Conservation (phyloP, 2,797 vertebrate species). For the Meriones psammophilus region DNA sequence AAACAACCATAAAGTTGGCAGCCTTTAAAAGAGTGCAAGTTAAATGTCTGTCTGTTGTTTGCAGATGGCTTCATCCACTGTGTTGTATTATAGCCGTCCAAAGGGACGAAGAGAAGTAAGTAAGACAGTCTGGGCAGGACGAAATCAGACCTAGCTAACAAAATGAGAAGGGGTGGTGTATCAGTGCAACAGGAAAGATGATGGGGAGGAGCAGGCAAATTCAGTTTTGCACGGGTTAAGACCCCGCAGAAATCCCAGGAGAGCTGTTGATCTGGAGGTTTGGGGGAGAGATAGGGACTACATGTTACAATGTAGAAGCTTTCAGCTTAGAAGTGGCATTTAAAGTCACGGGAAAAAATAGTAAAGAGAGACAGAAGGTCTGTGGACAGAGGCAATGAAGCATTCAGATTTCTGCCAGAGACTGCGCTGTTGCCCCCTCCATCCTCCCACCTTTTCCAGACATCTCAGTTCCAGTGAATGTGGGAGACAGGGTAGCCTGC, state of each 20-base stretch:
- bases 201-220: neutral
- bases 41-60: neutral
- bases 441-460: neutral
- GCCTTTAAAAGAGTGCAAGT: neutral
- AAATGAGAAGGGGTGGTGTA: neutral
- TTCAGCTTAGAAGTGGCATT: neutral
- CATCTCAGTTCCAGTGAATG: neutral
- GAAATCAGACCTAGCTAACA: neutral
- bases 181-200: neutral
- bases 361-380: neutral
- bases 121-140: neutral
- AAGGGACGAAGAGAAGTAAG: neutral
- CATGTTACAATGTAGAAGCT: neutral
- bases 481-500: neutral
- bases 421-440: neutral
- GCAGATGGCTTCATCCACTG: neutral
- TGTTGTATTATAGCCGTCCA: neutral
- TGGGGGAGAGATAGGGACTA: neutral
- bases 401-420: neutral
- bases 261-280: neutral
- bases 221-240: neutral
- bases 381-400: neutral
- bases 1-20: neutral
- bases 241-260: neutral
- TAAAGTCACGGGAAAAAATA: neutral